Percentiles rank a stretch among this genome's conserved stretches.
phyloP scores from a whole-genome alignment of 2,113 vertebrate genomes.

The Sterrhoptilus dennistouni region DNA sequence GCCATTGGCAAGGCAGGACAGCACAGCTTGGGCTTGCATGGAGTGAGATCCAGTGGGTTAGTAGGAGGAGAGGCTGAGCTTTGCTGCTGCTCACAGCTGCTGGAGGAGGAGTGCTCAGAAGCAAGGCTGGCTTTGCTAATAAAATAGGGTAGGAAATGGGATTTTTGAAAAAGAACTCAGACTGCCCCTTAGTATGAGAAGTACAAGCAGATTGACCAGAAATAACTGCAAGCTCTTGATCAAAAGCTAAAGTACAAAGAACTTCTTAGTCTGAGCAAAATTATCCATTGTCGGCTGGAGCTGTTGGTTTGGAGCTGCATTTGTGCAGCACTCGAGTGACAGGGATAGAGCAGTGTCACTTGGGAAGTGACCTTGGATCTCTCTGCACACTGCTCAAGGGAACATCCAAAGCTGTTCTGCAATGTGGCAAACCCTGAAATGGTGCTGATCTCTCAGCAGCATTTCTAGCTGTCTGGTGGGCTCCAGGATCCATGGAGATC shows the following conservation, averaged over 20 bases:
- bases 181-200: background rate
- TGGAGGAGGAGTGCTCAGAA: background rate
- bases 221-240: slow-evolving; percentile 30
- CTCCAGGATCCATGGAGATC: background rate
- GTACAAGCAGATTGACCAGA: background rate
- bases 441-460: background rate
- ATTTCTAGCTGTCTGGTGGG: background rate
- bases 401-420: background rate
- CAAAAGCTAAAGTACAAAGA: slow-evolving; percentile 28
- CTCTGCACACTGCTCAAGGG: background rate
- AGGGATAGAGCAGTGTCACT: background rate
- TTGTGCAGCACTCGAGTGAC: background rate
- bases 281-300: background rate
- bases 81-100: background rate
- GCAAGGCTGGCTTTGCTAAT: background rate
- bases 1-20: background rate
- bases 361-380: background rate
- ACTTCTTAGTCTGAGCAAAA: background rate
- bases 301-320: background rate
- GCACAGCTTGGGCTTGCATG: background rate
- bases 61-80: background rate
- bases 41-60: background rate
- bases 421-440: rapidly evolving
- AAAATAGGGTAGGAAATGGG: background rate
- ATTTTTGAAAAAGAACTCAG: background rate